phyloP scores from a whole-genome alignment of 2,113 vertebrate species.

The Sialia sialis region DNA sequence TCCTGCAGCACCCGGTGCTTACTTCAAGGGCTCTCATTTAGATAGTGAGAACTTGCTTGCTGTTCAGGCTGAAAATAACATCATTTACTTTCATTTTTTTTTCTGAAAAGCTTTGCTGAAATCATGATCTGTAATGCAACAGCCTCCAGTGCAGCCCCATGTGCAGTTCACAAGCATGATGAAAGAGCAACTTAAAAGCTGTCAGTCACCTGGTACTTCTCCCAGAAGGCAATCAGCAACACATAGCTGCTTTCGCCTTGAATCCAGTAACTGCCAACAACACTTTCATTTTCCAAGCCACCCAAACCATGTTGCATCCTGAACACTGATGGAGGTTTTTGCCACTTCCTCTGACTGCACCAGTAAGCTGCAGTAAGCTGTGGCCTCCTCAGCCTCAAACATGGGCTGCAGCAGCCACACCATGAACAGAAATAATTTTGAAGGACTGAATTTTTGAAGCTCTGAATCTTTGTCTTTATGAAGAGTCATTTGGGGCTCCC shows the following conservation, averaged over 20 bases:
- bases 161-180: background rate
- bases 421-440: background rate
- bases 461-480: background rate
- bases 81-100: slow-evolving; percentile 51
- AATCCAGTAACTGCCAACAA: background rate
- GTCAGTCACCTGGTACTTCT: slow-evolving; percentile 28
- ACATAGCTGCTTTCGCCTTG: background rate
- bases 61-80: slow-evolving; percentile 47
- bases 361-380: background rate
- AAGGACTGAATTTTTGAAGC: too few relatives aligned
- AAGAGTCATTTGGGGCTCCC: background rate
- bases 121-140: slow-evolving; percentile 47
- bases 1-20: slow-evolving; percentile 56
- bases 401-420: accelerated
- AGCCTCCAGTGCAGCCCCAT: background rate
- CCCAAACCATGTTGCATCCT: background rate
- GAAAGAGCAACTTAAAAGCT: slow-evolving; percentile 3
- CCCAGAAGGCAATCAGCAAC: background rate
- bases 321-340: background rate
- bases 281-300: background rate
- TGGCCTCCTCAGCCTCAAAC: background rate
- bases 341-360: background rate
- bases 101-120: slow-evolving; percentile 36
- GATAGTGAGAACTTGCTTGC: slow-evolving; percentile 48
- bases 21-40: slow-evolving; percentile 56